Percentiles rank a stretch among this genome's conserved stretches.
Evolutionary conservation across 2,797 vertebrate species (phyloP).

Genomic region (Eptatretus atami): DNA sequence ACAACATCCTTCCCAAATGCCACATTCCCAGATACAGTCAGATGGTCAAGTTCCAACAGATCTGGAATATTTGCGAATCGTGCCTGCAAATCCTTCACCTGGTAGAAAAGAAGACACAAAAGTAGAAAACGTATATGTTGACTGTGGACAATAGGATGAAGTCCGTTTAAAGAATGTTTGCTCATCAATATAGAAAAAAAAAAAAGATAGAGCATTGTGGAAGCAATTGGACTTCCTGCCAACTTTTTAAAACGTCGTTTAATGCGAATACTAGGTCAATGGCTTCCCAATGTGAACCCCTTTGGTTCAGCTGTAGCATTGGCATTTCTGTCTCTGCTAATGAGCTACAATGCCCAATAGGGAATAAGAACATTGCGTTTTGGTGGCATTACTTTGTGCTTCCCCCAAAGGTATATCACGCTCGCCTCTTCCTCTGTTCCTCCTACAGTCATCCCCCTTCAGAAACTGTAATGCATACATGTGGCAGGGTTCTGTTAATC

Average conservation of each 20-base stretch:
- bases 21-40: slow-evolving; percentile 87
- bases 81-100: slow-evolving; percentile 80
- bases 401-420: too few relatives aligned
- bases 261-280: too few relatives aligned
- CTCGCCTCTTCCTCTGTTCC: too few relatives aligned
- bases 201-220: background rate
- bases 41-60: slow-evolving; percentile 88
- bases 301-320: too few relatives aligned
- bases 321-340: too few relatives aligned
- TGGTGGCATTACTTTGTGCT: too few relatives aligned
- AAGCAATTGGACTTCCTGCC: background rate
- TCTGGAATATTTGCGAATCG: slow-evolving; percentile 94
- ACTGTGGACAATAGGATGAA: slow-evolving; percentile 5
- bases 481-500: too few relatives aligned
- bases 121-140: slow-evolving; percentile 1
- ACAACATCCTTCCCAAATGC: slow-evolving; percentile 86
- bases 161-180: slow-evolving; percentile 7
- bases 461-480: too few relatives aligned
- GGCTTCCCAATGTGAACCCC: too few relatives aligned
- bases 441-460: too few relatives aligned
- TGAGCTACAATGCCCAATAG: too few relatives aligned
- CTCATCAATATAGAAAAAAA: background rate
- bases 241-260: background rate
- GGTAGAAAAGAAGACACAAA: slow-evolving; percentile 8
- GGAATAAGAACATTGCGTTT: too few relatives aligned